Conservation (phyloP, 2,888 invertebrate genomes). For the Globia sparganii region DNA sequence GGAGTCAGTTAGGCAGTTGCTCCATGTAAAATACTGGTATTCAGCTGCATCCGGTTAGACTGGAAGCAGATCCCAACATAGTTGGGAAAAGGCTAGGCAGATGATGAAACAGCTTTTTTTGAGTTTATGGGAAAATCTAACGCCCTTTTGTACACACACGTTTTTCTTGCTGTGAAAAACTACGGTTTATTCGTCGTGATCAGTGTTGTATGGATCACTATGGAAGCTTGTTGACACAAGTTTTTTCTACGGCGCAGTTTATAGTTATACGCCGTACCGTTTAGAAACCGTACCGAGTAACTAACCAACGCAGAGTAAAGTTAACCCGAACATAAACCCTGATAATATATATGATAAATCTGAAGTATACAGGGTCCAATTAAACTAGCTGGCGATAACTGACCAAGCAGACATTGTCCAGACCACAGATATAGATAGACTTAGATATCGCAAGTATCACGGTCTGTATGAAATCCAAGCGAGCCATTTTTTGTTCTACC, state of each 20-base stretch:
- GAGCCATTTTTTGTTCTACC: no score
- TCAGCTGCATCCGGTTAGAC: no score
- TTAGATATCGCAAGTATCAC: no score
- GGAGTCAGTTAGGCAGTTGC: no score
- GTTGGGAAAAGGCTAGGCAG: no score
- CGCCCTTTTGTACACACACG: not conserved
- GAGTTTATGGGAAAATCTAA: not conserved
- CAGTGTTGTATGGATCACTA: not conserved
- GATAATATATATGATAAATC: not conserved
- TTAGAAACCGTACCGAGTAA: no score
- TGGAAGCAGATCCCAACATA: no score
- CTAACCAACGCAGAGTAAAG: not conserved
- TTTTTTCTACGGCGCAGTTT: not conserved
- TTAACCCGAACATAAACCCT: not conserved
- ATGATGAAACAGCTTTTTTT: no score
- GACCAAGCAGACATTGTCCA: not conserved
- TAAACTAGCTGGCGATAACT: not conserved
- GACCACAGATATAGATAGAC: no score
- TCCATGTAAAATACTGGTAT: no score
- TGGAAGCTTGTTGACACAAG: not conserved
- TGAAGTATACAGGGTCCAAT: not conserved
- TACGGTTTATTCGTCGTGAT: not conserved
- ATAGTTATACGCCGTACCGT: no score
- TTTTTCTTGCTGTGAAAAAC: not conserved
- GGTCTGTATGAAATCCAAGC: no score